Evolutionary conservation across 2,888 invertebrate genomes (phyloP).

Genomic region (Macrosoma leucophasiata): DNA sequence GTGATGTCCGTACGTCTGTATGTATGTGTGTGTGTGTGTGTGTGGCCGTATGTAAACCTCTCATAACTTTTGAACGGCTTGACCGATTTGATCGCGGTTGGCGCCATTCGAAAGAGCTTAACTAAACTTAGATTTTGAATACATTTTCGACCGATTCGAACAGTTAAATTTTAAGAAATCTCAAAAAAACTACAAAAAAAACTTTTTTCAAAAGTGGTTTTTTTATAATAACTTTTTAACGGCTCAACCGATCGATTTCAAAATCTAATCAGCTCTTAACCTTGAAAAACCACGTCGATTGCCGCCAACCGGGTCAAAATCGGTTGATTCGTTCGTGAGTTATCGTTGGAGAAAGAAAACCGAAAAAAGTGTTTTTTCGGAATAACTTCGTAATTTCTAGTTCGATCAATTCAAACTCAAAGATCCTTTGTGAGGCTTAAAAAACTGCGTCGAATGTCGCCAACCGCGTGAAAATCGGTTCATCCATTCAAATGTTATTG

Average conservation of each 20-base stretch:
- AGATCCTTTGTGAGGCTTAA: background rate
- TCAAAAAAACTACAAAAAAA: background rate
- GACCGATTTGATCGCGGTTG: too few species aligned
- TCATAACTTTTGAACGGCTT: too few species aligned
- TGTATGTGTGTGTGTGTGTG: too few species aligned
- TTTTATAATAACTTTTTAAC: background rate
- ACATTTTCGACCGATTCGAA: too few species aligned
- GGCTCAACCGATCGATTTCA: background rate
- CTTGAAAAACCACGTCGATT: background rate
- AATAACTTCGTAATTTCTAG: background rate
- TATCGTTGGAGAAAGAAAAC: background rate
- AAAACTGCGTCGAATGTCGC: background rate
- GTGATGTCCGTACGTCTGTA: background rate
- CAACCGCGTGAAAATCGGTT: background rate
- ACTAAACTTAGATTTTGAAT: too few species aligned
- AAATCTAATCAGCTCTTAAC: background rate
- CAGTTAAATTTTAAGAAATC: background rate
- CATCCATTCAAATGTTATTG: background rate
- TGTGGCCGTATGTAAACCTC: too few species aligned
- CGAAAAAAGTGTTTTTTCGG: background rate
- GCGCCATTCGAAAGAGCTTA: too few species aligned
- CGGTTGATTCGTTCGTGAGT: slow-evolving; percentile 2
- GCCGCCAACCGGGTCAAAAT: background rate
- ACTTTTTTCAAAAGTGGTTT: background rate
- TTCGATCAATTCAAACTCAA: background rate